Base-by-base conservation (phyloP, 2,797 vertebrate genomes). In the Urocyon cinereoargenteus region DNA sequence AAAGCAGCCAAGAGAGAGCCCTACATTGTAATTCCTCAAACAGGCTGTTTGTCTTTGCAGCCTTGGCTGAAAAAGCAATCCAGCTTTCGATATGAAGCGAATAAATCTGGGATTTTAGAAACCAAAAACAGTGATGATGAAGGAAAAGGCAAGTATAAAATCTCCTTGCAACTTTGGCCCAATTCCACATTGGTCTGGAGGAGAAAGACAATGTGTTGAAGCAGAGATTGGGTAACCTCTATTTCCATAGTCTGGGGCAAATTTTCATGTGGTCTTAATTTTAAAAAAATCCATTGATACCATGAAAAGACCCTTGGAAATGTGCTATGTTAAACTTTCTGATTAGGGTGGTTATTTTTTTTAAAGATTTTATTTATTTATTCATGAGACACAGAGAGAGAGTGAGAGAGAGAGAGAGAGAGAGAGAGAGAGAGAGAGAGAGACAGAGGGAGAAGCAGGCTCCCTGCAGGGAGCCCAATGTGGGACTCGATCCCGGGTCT, bases 11-110 rank as follows among this genome's bases (percentile, higher is more conserved):
- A 94, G 84, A 83, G 84, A 83, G 19, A 95, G 77, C 19, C 28
- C 40, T 24, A 51, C 86, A 84, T 85, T 87, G 16, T 92, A 97
- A 96, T 94, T 96, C 84, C 82, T 90, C 45, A 89, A 95, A 86
- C 72, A 97, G 79, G 40, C 79, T 81, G n/a, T 96, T 95, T 96
- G 22, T 93, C 87, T 97, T 90, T 70, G 62, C 45, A 94, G 73
- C 53, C 82, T 94, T 96, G 86, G 75, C 90, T 96, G 83, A 77
- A 87, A 88, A 95, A 95, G 94, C 68, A 93, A 83, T 84, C 84
- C 70, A 66, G 59, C 79, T 97, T 95, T 94, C 36, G 68, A 88
- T 64, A 28, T 82, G 75, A 95, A 93, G 75, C 24, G 72, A 96
- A 70, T 90, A 53, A 93, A 94, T 82, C 36, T 94, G 91, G 87